A percentile compares a stretch with the other conserved stretches of the same genome.
phyloP scores from a whole-genome alignment of 2,888 invertebrate genomes.

The Mongoloraphidia duomilia region DNA sequence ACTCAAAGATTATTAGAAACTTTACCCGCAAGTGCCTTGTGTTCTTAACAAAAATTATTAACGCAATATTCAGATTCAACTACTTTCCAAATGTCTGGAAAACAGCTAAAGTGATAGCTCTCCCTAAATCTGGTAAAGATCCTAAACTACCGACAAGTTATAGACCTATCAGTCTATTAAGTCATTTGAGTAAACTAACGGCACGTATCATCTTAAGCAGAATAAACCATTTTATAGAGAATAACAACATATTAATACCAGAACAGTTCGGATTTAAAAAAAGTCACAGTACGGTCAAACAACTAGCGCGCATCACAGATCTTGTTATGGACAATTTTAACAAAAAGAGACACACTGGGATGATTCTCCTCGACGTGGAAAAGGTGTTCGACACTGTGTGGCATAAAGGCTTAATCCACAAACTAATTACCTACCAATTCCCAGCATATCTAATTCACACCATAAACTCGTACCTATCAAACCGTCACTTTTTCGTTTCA shows the following conservation, averaged over 20 bases:
- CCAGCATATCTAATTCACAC: too few relatives aligned
- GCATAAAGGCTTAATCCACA: too few relatives aligned
- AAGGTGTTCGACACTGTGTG: too few relatives aligned
- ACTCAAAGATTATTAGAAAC: conserved; percentile 14
- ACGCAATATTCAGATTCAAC: conserved; percentile 7
- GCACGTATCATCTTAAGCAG: conserved; percentile 14
- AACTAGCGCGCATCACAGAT: conserved; percentile 19
- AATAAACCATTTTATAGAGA: conserved; percentile 11
- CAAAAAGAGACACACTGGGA: conserved; percentile 15
- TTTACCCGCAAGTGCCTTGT: conserved; percentile 12
- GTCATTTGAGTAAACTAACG: conserved; percentile 12
- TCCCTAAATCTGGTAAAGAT: conserved; percentile 15
- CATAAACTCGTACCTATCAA: too few relatives aligned
- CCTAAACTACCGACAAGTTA: conserved; percentile 11
- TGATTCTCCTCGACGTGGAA: conserved; percentile 21
- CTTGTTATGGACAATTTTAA: conserved; percentile 17
- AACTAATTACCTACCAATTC: too few relatives aligned
- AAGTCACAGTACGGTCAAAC: conserved; percentile 18
- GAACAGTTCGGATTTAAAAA: conserved; percentile 21
- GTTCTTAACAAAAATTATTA: conserved; percentile 12
- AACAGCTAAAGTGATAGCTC: conserved; percentile 12
- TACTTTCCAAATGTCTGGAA: conserved; percentile 15
- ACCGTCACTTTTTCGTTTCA: too few relatives aligned
- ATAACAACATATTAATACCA: conserved; percentile 10
- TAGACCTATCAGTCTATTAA: conserved; percentile 14